Evolutionary conservation across 2,797 vertebrate species (phyloP), one percentile per base, ranked within the genome.

Genomic region (Argyrosomus regius): DNA sequence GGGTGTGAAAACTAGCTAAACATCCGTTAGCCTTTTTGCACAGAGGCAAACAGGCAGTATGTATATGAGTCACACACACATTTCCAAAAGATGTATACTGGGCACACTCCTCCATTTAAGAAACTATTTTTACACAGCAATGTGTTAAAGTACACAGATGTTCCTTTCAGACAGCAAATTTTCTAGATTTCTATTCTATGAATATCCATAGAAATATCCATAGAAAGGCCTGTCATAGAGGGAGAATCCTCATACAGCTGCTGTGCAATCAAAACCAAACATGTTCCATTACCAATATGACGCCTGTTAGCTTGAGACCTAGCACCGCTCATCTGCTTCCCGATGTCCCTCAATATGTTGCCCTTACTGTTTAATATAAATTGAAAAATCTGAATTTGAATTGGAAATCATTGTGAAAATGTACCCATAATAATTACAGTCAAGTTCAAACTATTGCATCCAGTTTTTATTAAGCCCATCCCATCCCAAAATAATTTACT

Each of bases 1-100:
- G 78, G 69, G 72, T 86, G 76, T 87, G 83, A 85, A 87, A 84
- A 81, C 74, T 41, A 72, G 81, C 68, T 35, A 72, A 89, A 84
- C 53, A 81, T 72, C 59, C 18, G 53, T 66, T 72, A 70, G 71
- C 41, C 65, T 69, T 69, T 72, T 67, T 76, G 46, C 13, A 73
- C 46, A 70, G 20, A 76, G 24, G 22, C 48, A 75, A 22, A 71
- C 28, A 46, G 59, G 20, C 18, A 53, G 16, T 24, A 50, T 35
- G 54, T 0, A 0, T 31, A 56, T 17, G 1, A 57, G 52, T 49
- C 59, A 69, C 41, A 53, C 26, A 58, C 3, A 48, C 8, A 53
- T n/a, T 45, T 64, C 28, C 49, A 54, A 58, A 28, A 39, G 8
- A 63, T 17, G 24, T 14, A 74, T 18, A 14, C 26, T 26, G 7